Base-by-base conservation (phyloP, 2,888 invertebrate genomes). In the Drosophila rellima region DNA sequence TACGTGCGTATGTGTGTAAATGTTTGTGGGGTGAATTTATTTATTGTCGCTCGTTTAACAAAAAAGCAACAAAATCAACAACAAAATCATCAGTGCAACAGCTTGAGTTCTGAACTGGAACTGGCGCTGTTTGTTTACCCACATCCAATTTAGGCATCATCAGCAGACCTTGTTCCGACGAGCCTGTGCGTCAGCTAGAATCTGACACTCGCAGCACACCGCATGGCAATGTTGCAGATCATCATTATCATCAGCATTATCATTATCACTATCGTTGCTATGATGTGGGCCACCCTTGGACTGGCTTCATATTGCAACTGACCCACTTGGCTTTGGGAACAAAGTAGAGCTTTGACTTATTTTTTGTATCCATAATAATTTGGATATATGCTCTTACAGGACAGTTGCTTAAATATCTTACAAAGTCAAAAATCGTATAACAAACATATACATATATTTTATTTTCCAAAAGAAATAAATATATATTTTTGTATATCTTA, bases 91-190 rank as follows among this genome's bases (percentile, higher is more conserved):
- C 44, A 45, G 7, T 20, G 4, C 37, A 65, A 5, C 18, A 52
- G 15, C 42, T 33, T 52, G 47, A 42, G 48, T 63, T 56, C 40
- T 56, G 8, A 50, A 52, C 61, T 66, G 47, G 39, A 71, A 67
- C 44, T 72, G 47, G 44, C 50, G 35, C 50, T 8, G 18, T 48
- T 55, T 86, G 78, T 88, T 88, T 83, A 88, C 72, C 71, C 80
- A 68, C 74, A 40, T 72, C 67, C 55, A 66, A 74, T 82, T 76
- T 70, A 73, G 74, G 68, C 86, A 65, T 56, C 63, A 79, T 80
- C 78, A 82, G 82, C 86, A 73, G 88, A 86, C 82, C 88, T 82
- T 84, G 84, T 63, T 55, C 64, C 62, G 29, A 39, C 64, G 74
- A 51, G 66, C 47, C 64, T 56, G 57, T 69, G 74, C 51, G 57